Conservation (phyloP, 2,888 invertebrate genomes). For the Perdita meconis region DNA sequence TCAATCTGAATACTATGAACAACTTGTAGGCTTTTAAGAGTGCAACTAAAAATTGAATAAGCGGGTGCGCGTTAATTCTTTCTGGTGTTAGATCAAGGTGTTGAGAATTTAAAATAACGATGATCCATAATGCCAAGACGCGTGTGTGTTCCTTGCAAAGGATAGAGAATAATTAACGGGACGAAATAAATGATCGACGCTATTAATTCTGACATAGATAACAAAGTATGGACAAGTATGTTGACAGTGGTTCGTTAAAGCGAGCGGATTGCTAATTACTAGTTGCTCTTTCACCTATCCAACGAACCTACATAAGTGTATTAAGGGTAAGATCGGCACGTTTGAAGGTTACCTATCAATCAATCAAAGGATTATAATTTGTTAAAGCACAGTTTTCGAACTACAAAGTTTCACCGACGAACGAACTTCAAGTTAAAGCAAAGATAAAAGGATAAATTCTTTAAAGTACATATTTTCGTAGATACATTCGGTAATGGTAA, state of each 20-base stretch:
- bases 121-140: background rate
- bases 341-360: background rate
- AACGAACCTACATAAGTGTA: background rate
- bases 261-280: conserved; percentile 24
- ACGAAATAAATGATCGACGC: conserved; percentile 13
- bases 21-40: background rate
- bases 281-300: conserved; percentile 12
- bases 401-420: background rate
- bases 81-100: background rate
- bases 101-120: background rate
- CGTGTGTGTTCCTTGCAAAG: conserved; percentile 33
- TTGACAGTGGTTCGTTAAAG: conserved; percentile 33
- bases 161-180: conserved; percentile 31
- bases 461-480: too few relatives aligned
- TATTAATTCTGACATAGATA: conserved; percentile 45
- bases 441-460: too few relatives aligned
- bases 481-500: background rate
- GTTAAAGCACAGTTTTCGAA: background rate
- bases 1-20: background rate
- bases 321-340: background rate
- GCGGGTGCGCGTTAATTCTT: background rate
- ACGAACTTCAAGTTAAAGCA: background rate
- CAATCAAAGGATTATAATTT: background rate
- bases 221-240: conserved; percentile 18
- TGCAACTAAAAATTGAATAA: background rate